Evolutionary conservation across 2,888 invertebrate species (phyloP).

Genomic region (Parascotia fuliginaria): DNA sequence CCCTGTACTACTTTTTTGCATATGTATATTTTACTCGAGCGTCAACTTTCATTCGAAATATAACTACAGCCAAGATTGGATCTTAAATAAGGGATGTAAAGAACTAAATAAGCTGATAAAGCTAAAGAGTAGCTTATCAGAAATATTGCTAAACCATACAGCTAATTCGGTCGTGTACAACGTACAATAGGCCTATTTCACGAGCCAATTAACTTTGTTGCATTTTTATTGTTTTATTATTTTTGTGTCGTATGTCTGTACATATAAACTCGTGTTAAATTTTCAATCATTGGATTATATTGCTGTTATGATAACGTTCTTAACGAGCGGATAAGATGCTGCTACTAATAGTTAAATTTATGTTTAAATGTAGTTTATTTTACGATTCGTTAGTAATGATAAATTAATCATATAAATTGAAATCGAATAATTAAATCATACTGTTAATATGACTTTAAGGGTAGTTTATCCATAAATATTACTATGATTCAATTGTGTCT

Average conservation of each 20-base stretch:
- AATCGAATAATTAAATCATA: too few species aligned
- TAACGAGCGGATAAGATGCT: background rate
- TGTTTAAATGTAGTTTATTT: too few species aligned
- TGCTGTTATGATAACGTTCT: background rate
- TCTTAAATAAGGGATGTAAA: conserved; percentile 60
- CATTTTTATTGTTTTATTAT: conserved; percentile 53
- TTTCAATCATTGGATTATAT: background rate
- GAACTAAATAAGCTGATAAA: conserved; percentile 51
- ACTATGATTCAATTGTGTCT: too few species aligned
- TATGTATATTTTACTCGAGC: conserved; percentile 67
- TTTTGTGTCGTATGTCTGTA: conserved; percentile 32
- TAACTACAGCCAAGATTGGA: conserved; percentile 60
- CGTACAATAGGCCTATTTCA: conserved; percentile 80
- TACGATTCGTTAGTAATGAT: too few species aligned
- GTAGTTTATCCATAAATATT: too few species aligned
- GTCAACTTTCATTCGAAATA: conserved; percentile 66
- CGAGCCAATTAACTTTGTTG: conserved; percentile 75
- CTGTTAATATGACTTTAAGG: too few species aligned
- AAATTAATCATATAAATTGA: too few species aligned
- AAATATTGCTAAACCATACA: conserved; percentile 67
- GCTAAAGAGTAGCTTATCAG: conserved; percentile 64
- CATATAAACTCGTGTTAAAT: conserved; percentile 21
- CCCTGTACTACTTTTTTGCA: conserved; percentile 74
- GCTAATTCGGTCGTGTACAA: conserved; percentile 75
- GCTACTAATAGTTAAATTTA: background rate